phyloP scores from a whole-genome alignment of 2,888 invertebrate genomes.

The Lobophora halterata region DNA sequence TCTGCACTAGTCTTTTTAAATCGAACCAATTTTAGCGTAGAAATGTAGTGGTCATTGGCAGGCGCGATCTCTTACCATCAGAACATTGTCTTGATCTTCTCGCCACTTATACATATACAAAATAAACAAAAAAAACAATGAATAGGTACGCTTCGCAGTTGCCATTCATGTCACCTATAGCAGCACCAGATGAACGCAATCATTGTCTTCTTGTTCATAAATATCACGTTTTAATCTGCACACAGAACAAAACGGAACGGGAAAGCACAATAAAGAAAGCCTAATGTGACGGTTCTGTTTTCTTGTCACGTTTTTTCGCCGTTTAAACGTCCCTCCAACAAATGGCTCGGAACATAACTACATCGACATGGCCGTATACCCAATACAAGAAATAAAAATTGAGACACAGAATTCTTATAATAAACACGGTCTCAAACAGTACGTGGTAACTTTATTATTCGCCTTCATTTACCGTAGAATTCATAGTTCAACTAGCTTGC shows the following conservation, averaged over 20 bases:
- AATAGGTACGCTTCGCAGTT: too few species aligned
- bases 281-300: slow-evolving; percentile 64
- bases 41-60: too few species aligned
- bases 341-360: slow-evolving; percentile 66
- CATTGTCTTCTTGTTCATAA: slow-evolving; percentile 46
- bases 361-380: slow-evolving; percentile 49
- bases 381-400: slow-evolving; percentile 47
- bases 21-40: too few species aligned
- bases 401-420: slow-evolving; percentile 18
- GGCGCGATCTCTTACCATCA: too few species aligned
- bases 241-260: slow-evolving; percentile 58
- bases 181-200: slow-evolving; percentile 27
- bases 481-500: too few species aligned
- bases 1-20: too few species aligned
- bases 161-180: too few species aligned
- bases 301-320: slow-evolving; percentile 74
- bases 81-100: too few species aligned
- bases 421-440: not conserved
- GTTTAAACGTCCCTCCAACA: slow-evolving; percentile 68
- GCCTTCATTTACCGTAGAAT: too few species aligned
- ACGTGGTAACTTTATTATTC: too few species aligned
- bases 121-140: too few species aligned
- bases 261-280: slow-evolving; percentile 62
- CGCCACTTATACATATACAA: too few species aligned
- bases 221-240: slow-evolving; percentile 66